Conservation (phyloP, 2,113 vertebrate species). For the Ahaetulla prasina region DNA sequence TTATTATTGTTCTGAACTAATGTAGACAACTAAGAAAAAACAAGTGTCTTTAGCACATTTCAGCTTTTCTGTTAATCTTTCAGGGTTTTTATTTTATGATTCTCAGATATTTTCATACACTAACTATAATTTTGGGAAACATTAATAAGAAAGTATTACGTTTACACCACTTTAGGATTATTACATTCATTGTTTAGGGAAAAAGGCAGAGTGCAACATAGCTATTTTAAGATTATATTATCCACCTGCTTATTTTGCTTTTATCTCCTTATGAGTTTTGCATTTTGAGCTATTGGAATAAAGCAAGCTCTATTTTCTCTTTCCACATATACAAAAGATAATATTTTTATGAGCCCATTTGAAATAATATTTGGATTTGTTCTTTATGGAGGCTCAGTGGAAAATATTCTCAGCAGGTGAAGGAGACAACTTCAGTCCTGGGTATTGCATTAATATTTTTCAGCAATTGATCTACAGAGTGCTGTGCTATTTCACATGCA, state of each 20-base stretch:
- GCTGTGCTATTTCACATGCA: neutral
- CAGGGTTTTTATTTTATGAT: neutral
- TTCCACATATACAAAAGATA: constrained; percentile 5
- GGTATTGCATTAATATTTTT: constrained; percentile 5
- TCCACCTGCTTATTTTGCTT: constrained; percentile 20
- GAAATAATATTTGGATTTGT: constrained; percentile 24
- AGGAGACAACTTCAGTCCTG: neutral
- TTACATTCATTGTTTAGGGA: neutral
- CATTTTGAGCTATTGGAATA: neutral
- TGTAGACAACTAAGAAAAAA: neutral
- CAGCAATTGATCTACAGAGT: neutral
- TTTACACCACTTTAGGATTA: neutral
- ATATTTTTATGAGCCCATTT: constrained; percentile 20
- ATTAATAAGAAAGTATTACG: constrained; percentile 1
- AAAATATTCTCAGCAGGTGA: constrained; percentile 22
- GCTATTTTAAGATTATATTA: constrained; percentile 2
- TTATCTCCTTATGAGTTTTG: neutral
- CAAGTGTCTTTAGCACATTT: neutral
- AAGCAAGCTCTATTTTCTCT: neutral
- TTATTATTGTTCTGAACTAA: neutral
- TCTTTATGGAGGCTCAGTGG: neutral
- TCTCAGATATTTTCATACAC: neutral
- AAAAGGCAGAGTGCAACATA: neutral
- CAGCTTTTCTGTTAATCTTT: neutral
- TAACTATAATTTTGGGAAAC: constrained; percentile 6